These are phyloP conservation scores for Neoarius graeffei DNA, from an alignment of 2,113 vertebrate species.

Conservation along the genomic window DNA sequence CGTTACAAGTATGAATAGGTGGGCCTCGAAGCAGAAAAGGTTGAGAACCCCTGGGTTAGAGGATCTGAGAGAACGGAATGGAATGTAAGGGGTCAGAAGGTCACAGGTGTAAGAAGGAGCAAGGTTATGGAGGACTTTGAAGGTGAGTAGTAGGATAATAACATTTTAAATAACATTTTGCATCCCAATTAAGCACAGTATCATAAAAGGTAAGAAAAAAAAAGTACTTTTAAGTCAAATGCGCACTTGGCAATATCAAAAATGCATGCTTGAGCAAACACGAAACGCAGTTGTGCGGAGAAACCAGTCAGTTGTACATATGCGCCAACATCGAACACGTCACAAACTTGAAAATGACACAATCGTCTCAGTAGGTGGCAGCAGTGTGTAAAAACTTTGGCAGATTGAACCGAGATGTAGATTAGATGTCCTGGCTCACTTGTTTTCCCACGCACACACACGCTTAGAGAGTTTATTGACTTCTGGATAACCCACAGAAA, in stretches of 20 bases:
- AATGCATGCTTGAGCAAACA: neutral
- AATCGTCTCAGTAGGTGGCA: constrained; percentile 37
- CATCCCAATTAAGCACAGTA: neutral
- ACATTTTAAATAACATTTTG: too few species aligned
- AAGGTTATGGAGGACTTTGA: too few species aligned
- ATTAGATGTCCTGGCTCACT: constrained; percentile 16
- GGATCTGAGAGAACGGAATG: too few species aligned
- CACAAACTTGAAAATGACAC: neutral
- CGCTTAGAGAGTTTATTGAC: neutral
- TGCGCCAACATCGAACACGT: neutral
- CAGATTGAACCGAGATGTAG: neutral
- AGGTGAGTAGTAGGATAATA: too few species aligned
- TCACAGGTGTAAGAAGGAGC: too few species aligned
- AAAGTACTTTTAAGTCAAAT: neutral
- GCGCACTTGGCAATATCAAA: neutral
- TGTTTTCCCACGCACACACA: constrained; percentile 27
- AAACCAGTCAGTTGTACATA: constrained; percentile 37
- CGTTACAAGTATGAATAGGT: too few species aligned
- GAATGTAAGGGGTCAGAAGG: too few species aligned
- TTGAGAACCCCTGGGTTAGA: too few species aligned
- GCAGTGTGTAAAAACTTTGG: constrained; percentile 14
- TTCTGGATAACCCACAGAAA: neutral
- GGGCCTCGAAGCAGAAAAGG: too few species aligned
- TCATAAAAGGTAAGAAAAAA: neutral
- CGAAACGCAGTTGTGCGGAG: constrained; percentile 11